These are phyloP conservation scores for Parapristionchus giblindavisi DNA, from an alignment of 2,888 invertebrate genomes.

Conservation along the genomic window DNA sequence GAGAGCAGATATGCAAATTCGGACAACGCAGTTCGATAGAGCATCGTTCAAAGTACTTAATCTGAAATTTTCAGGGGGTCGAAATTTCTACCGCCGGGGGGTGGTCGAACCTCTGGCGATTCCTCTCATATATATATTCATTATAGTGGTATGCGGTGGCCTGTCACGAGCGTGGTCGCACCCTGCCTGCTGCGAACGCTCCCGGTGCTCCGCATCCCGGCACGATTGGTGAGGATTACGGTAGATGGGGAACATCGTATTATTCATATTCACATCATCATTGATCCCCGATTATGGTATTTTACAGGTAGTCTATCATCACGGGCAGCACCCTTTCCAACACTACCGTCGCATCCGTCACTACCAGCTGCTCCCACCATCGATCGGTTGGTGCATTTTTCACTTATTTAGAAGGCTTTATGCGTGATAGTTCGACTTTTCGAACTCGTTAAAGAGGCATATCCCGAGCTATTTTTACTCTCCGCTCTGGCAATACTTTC, in stretches of 20 bases:
- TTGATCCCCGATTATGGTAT: background rate
- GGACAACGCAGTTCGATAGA: too few relatives aligned
- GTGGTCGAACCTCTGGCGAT: too few relatives aligned
- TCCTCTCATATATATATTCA: too few relatives aligned
- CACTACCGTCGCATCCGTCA: slow-evolving; percentile 52
- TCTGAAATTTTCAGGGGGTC: too few relatives aligned
- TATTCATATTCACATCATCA: background rate
- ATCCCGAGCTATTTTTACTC: too few relatives aligned
- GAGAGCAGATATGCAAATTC: too few relatives aligned
- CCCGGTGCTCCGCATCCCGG: slow-evolving; percentile 2
- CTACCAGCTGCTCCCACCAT: slow-evolving; percentile 50
- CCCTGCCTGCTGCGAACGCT: slow-evolving; percentile 15
- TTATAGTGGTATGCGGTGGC: slow-evolving; percentile 33
- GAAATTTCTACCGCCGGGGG: too few relatives aligned
- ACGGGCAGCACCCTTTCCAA: slow-evolving; percentile 51
- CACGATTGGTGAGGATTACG: slow-evolving; percentile 4
- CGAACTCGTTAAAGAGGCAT: too few relatives aligned
- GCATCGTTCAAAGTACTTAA: too few relatives aligned
- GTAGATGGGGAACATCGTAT: background rate
- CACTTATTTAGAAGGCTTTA: slow-evolving; percentile 43
- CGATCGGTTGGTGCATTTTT: slow-evolving; percentile 34
- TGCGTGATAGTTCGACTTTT: too few relatives aligned
- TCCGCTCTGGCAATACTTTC: too few relatives aligned
- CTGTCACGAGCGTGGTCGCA: slow-evolving; percentile 36
- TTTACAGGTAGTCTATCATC: slow-evolving; percentile 8